These are phyloP conservation scores for Leptobrachium leishanense DNA, from an alignment of 2,113 vertebrate species.

Conservation along the genomic window DNA sequence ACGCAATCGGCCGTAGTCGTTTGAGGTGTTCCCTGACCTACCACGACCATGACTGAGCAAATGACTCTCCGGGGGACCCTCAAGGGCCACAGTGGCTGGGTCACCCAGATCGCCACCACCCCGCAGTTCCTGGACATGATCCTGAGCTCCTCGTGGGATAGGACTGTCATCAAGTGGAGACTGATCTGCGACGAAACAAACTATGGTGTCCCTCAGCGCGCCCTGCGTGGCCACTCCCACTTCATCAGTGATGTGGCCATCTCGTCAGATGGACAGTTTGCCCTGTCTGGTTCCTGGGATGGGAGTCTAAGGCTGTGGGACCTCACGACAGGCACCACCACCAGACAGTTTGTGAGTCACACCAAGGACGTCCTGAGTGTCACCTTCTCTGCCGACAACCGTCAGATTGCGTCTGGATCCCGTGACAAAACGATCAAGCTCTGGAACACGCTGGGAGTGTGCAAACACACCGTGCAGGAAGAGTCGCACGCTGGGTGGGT, in stretches of 20 bases:
- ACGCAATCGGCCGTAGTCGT: conserved; percentile 61
- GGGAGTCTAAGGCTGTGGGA: conserved; percentile 90
- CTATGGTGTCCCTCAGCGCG: conserved; percentile 92
- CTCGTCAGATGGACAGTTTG: conserved; percentile 82
- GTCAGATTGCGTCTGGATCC: conserved; percentile 94
- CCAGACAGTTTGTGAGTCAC: conserved; percentile 88
- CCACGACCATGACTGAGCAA: conserved; percentile 89
- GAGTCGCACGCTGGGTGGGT: conserved; percentile 93
- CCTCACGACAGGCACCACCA: conserved; percentile 86
- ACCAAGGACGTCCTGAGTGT: conserved; percentile 57
- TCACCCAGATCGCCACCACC: no score
- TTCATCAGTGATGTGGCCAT: no score
- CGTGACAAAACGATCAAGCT: conserved; percentile 95
- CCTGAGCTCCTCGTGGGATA: conserved; percentile 90
- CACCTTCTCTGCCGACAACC: conserved; percentile 95
- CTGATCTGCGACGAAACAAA: conserved; percentile 94
- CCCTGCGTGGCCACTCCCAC: conserved; percentile 81
- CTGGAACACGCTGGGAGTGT: conserved; percentile 95
- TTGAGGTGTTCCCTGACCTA: conserved; percentile 56
- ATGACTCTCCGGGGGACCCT: conserved; percentile 95
- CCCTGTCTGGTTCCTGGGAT: conserved; percentile 93
- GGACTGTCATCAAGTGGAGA: conserved; percentile 96
- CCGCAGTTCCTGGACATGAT: no score
- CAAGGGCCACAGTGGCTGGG: conserved; percentile 79
- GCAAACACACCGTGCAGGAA: conserved; percentile 98